Evolutionary conservation across 2,888 invertebrate genomes (phyloP).

Genomic region (Drosophila borborema): DNA sequence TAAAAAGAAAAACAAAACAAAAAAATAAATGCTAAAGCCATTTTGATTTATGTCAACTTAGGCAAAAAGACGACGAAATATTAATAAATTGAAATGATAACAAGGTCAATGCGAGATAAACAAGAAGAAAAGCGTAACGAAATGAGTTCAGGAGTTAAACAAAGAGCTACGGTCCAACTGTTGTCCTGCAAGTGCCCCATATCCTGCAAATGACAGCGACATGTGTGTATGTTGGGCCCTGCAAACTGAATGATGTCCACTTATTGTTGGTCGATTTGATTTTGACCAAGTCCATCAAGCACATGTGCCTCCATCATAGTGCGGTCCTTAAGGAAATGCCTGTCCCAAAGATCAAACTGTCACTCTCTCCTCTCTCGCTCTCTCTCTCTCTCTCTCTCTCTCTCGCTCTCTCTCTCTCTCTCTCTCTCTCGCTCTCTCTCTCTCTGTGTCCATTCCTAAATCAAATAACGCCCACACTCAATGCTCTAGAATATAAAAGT

Average conservation of each 20-base stretch:
- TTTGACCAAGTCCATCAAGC: constrained; percentile 55
- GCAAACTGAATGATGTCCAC: constrained; percentile 3
- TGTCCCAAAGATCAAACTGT: neutral
- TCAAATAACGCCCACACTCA: constrained; percentile 32
- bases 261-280: constrained; percentile 55
- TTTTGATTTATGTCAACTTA: constrained; percentile 59
- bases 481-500: constrained; percentile 15
- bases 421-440: neutral
- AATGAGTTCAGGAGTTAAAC: constrained; percentile 26
- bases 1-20: neutral
- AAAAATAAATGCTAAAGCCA: constrained; percentile 36
- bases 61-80: constrained; percentile 36
- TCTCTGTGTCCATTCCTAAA: constrained; percentile 19
- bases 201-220: constrained; percentile 54
- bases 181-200: constrained; percentile 22
- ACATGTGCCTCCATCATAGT: constrained; percentile 49
- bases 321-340: constrained; percentile 1
- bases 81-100: constrained; percentile 70
- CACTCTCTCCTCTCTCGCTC: too few relatives aligned
- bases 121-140: constrained; percentile 9
- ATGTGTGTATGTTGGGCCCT: constrained; percentile 15
- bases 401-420: neutral
- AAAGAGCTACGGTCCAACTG: constrained; percentile 22
- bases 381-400: too few relatives aligned
- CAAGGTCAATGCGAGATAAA: constrained; percentile 30